These are phyloP conservation scores for Scytalopus superciliaris DNA, from an alignment of 2,113 vertebrate genomes.

Conservation along the genomic window DNA sequence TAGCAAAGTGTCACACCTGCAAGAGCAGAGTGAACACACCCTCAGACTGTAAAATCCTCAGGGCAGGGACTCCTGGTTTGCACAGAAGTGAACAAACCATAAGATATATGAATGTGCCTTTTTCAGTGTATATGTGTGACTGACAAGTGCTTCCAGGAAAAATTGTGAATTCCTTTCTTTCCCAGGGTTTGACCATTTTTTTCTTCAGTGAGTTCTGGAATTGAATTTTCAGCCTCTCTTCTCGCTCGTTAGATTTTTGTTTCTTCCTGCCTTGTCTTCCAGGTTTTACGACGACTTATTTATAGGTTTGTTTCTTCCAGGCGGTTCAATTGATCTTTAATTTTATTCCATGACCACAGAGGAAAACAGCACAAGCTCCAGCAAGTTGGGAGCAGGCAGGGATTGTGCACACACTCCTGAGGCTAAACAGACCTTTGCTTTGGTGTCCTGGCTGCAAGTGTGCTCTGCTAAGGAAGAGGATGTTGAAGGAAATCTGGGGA, in stretches of 20 bases:
- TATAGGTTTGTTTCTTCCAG: slow-evolving; percentile 63
- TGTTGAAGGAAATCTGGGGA: not conserved
- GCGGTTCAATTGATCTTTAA: slow-evolving; percentile 59
- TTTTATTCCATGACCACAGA: slow-evolving; percentile 59
- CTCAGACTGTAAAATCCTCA: not conserved
- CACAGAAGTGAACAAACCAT: not conserved
- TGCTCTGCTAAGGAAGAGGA: not conserved
- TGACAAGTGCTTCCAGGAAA: not conserved
- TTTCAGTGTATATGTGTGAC: not conserved
- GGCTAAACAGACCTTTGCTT: slow-evolving; percentile 43
- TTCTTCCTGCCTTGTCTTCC: slow-evolving; percentile 53
- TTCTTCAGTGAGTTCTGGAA: not conserved
- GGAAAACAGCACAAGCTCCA: slow-evolving; percentile 44
- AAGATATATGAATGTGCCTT: not conserved
- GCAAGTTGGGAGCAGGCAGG: slow-evolving; percentile 44
- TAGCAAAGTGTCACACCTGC: not conserved
- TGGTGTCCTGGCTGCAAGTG: not conserved
- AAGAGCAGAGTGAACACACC: not conserved
- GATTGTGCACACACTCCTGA: slow-evolving; percentile 1
- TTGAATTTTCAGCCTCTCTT: slow-evolving; percentile 6
- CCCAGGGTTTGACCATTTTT: not conserved
- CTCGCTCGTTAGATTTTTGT: not conserved
- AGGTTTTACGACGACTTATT: slow-evolving; percentile 51
- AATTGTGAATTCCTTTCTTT: not conserved
- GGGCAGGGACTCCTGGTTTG: not conserved